Conservation (phyloP, 2,797 vertebrate species). For the Rhinoraja longicauda region DNA sequence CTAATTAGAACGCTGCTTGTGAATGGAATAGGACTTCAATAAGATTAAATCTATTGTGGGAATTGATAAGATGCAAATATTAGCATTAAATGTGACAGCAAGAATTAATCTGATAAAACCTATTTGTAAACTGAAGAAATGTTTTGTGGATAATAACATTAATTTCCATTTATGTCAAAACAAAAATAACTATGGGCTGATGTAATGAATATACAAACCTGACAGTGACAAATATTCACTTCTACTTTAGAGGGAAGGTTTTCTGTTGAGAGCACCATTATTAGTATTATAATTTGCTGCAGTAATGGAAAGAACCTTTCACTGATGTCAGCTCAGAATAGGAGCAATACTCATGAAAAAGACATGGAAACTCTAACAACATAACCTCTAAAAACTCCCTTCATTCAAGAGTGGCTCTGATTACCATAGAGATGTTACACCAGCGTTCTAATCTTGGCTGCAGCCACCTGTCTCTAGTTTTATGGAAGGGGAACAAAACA, state of each 20-base stretch:
- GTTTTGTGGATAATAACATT: not conserved
- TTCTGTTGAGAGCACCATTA: not conserved
- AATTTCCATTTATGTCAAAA: not conserved
- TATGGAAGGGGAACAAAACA: not conserved
- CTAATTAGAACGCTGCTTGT: not conserved
- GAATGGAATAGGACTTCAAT: not conserved
- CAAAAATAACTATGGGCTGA: not conserved
- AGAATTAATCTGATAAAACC: not conserved
- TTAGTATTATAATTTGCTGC: not conserved
- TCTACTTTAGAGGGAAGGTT: not conserved
- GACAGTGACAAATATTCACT: not conserved
- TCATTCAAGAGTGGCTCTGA: not conserved
- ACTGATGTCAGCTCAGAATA: not conserved
- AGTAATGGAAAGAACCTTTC: not conserved
- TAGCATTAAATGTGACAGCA: not conserved
- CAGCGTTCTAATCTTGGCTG: not conserved
- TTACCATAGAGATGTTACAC: not conserved
- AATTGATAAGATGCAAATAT: slow-evolving; percentile 1
- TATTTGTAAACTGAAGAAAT: not conserved
- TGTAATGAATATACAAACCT: not conserved
- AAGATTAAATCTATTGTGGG: not conserved
- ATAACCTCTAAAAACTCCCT: not conserved
- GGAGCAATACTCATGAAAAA: not conserved
- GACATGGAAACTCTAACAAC: not conserved
- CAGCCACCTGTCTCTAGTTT: not conserved